These are phyloP conservation scores for Actenoides lindsayi DNA, from an alignment of 2,113 vertebrate genomes.

Conservation along the genomic window DNA sequence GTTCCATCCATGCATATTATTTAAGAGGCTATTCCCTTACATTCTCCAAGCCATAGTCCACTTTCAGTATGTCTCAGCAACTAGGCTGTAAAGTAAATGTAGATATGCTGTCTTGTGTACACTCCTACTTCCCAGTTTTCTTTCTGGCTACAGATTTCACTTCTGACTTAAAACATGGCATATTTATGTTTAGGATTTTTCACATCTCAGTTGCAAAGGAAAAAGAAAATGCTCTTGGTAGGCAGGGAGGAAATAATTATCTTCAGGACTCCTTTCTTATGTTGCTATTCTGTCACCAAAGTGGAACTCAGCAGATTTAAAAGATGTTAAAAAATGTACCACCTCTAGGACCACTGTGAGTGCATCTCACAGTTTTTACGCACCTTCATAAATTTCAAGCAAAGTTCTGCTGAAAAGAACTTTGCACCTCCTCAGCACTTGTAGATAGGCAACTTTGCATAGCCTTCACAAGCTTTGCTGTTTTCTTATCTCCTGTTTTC, in stretches of 20 bases:
- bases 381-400: not conserved
- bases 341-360: no score
- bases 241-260: not conserved
- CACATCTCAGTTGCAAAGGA: not conserved
- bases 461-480: not conserved
- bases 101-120: accelerated
- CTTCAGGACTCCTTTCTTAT: not conserved
- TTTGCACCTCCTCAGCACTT: not conserved
- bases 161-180: not conserved
- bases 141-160: not conserved
- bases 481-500: not conserved
- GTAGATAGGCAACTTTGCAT: not conserved
- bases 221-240: not conserved
- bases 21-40: not conserved
- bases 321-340: not conserved
- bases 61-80: not conserved
- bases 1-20: not conserved
- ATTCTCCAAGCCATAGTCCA: not conserved
- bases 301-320: not conserved
- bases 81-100: not conserved
- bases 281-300: not conserved
- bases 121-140: not conserved
- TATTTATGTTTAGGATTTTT: not conserved
- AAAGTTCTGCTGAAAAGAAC: not conserved
- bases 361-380: not conserved